Evolutionary conservation across 2,888 invertebrate species (phyloP).

Genomic region (Escarpia spicata): DNA sequence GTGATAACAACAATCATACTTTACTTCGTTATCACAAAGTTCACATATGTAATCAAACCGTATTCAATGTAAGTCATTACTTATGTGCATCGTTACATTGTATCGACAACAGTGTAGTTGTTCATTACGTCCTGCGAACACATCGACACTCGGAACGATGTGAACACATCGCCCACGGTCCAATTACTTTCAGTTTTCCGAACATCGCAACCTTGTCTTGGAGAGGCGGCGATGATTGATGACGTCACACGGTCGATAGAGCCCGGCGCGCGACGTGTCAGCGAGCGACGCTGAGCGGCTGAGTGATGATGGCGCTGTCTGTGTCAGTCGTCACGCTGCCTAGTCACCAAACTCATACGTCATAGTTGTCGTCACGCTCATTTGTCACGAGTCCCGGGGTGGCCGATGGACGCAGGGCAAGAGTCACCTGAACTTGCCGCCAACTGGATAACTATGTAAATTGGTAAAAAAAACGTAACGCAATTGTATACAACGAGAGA

Average conservation of each 20-base stretch:
- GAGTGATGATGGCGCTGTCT: neutral
- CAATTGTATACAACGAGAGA: no score
- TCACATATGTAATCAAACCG: neutral
- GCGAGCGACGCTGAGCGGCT: neutral
- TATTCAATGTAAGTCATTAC: neutral
- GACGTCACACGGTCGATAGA: neutral
- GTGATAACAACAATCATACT: neutral
- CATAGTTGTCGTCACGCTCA: slow-evolving; percentile 6
- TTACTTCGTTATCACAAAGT: neutral
- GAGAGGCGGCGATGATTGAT: neutral
- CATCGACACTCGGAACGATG: neutral
- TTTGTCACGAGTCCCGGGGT: neutral
- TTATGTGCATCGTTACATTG: neutral
- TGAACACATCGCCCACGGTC: neutral
- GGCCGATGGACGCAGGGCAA: neutral
- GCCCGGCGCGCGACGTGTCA: slow-evolving; percentile 13
- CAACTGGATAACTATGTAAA: no score
- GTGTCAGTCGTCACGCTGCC: neutral
- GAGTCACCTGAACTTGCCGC: no score
- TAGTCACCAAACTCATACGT: neutral
- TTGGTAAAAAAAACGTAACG: no score
- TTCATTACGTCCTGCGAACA: neutral
- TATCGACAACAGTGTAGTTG: neutral
- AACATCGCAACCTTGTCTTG: neutral
- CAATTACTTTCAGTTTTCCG: neutral